Conservation (phyloP, 2,888 invertebrate species). For the Anorthoa munda region DNA sequence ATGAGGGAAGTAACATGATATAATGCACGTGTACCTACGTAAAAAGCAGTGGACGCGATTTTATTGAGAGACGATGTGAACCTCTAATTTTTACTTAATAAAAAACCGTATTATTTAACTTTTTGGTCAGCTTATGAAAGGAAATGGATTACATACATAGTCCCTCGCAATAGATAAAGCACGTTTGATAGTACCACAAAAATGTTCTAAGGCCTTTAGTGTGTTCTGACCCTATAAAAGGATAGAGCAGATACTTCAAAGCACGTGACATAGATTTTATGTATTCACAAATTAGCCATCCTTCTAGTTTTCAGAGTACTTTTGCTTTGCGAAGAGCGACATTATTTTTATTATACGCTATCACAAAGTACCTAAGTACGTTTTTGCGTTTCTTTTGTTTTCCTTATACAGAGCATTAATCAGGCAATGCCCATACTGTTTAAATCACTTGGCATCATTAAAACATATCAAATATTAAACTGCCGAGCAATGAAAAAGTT, state of each 20-base stretch:
- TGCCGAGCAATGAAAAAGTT: no score
- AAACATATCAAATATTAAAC: no score
- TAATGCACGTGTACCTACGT: no score
- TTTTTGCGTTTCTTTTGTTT: constrained; percentile 57
- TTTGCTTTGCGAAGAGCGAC: constrained; percentile 35
- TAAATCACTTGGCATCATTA: no score
- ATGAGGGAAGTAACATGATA: no score
- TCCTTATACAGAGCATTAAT: constrained; percentile 25
- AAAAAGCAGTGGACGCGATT: no score
- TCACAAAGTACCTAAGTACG: constrained; percentile 55
- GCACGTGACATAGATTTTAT: constrained; percentile 40
- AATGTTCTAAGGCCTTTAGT: no score
- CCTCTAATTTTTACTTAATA: no score
- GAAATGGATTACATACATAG: neutral
- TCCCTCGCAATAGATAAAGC: neutral
- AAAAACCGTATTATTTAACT: no score
- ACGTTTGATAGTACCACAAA: neutral
- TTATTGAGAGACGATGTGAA: no score
- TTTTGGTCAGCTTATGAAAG: no score
- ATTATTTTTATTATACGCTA: constrained; percentile 54
- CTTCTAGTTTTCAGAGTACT: constrained; percentile 38
- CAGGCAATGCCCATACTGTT: constrained; percentile 9
- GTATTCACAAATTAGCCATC: constrained; percentile 35
- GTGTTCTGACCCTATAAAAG: constrained; percentile 6
- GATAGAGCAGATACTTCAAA: neutral